Conservation (phyloP, 2,113 vertebrate species). For the Fukomys damarensis region DNA sequence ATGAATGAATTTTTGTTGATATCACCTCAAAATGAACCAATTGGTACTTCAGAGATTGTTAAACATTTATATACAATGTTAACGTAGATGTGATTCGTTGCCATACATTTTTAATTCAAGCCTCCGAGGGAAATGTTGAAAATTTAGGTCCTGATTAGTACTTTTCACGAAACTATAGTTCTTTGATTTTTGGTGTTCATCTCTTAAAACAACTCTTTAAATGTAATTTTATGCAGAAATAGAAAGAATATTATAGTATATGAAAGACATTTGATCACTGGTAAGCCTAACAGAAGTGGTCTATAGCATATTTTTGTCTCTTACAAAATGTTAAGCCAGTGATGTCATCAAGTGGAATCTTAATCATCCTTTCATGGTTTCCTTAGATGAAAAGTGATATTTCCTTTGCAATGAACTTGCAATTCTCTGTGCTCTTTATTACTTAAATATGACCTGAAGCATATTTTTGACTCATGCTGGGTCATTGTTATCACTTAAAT, state of each 20-base stretch:
- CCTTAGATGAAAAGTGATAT: slow-evolving; percentile 19
- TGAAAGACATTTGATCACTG: slow-evolving; percentile 58
- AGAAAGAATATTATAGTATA: neutral
- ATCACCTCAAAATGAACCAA: neutral
- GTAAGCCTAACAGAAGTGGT: slow-evolving; percentile 48
- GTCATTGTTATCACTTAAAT: slow-evolving; percentile 60
- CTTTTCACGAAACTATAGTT: slow-evolving; percentile 70
- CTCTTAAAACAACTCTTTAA: slow-evolving; percentile 56
- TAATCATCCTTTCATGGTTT: slow-evolving; percentile 40
- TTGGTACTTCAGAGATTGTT: slow-evolving; percentile 45
- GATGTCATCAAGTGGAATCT: neutral
- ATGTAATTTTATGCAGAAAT: neutral
- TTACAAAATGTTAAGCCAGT: slow-evolving; percentile 19
- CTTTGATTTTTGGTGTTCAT: slow-evolving; percentile 47
- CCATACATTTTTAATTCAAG: slow-evolving; percentile 68
- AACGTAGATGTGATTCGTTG: slow-evolving; percentile 61
- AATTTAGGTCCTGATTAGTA: slow-evolving; percentile 52
- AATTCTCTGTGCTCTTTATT: neutral
- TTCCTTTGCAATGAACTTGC: neutral
- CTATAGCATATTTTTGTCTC: slow-evolving; percentile 42
- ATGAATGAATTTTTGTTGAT: slow-evolving; percentile 8
- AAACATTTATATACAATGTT: slow-evolving; percentile 65
- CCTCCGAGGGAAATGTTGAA: slow-evolving; percentile 67
- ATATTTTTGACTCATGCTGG: neutral
- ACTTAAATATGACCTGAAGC: neutral